These are phyloP conservation scores for Microtus oregoni DNA, from an alignment of 2,113 vertebrate species.

Conservation along the genomic window DNA sequence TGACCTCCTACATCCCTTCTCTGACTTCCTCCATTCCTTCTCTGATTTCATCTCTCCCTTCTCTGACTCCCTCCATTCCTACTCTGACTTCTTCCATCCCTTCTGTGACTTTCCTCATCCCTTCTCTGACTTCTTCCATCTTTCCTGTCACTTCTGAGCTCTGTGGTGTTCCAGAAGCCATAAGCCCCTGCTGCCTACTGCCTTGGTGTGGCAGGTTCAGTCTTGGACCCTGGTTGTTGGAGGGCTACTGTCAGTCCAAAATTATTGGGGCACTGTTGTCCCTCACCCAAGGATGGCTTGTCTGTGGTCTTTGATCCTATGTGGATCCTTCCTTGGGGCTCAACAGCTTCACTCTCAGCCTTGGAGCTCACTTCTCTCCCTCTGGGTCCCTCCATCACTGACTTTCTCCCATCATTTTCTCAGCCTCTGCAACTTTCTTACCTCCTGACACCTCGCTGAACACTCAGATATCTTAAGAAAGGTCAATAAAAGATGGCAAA, in stretches of 20 bases:
- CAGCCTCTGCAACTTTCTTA: neutral
- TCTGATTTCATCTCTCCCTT: too few species aligned
- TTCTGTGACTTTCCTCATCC: neutral
- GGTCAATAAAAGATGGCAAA: neutral
- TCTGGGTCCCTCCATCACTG: neutral
- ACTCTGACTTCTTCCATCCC: too few species aligned
- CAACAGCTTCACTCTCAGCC: neutral
- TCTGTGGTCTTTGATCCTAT: neutral
- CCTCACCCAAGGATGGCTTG: neutral
- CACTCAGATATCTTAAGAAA: neutral
- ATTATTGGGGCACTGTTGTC: accelerated
- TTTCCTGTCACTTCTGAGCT: neutral
- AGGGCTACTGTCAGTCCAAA: neutral
- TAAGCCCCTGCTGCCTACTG: neutral
- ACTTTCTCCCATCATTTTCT: neutral
- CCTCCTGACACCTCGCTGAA: neutral
- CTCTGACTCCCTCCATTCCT: too few species aligned
- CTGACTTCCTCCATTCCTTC: too few species aligned
- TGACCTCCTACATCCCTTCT: neutral
- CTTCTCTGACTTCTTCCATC: too few species aligned
- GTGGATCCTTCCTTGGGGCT: neutral
- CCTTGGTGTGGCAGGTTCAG: neutral
- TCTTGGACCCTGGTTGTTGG: too few species aligned
- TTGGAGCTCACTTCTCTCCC: neutral
- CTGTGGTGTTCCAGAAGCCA: too few species aligned